phyloP scores from a whole-genome alignment of 2,888 invertebrate genomes.

The Drosophila cracens region DNA sequence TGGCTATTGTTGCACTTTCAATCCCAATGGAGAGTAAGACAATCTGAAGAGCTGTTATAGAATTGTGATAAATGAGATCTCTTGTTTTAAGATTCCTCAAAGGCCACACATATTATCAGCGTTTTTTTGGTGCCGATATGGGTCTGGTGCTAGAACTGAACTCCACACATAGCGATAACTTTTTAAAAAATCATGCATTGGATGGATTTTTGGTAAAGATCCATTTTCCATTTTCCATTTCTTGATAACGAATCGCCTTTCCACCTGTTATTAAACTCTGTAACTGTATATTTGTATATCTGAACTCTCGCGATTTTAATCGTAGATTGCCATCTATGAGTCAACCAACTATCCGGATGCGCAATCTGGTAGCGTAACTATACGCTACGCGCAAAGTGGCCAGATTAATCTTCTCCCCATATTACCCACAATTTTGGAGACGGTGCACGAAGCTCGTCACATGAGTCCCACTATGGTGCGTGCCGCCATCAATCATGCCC shows the following conservation, averaged over 20 bases:
- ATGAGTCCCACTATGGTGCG: conserved; percentile 57
- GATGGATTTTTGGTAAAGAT: conserved; percentile 86
- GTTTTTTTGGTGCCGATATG: conserved; percentile 79
- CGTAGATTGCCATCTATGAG: conserved; percentile 60
- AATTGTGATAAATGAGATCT: not conserved
- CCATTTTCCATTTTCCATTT: not conserved
- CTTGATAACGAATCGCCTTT: not conserved
- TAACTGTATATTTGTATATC: not conserved
- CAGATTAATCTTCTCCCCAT: conserved; percentile 56
- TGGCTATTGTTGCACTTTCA: conserved; percentile 85
- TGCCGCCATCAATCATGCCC: not conserved
- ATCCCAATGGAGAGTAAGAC: conserved; percentile 65
- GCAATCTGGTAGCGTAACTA: conserved; percentile 63
- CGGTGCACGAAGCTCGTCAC: conserved; percentile 60
- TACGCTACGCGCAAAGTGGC: conserved; percentile 52
- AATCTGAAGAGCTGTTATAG: not conserved
- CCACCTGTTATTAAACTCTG: not conserved
- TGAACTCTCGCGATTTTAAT: not conserved
- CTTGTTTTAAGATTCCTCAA: conserved; percentile 41
- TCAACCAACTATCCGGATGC: conserved; percentile 63
- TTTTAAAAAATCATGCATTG: conserved; percentile 85
- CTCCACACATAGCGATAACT: conserved; percentile 86
- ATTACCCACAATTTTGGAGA: conserved; percentile 64
- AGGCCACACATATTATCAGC: conserved; percentile 38
- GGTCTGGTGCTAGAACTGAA: conserved; percentile 87